Evolutionary conservation across 2,113 vertebrate genomes (phyloP).

Genomic region (Elachura formosa): DNA sequence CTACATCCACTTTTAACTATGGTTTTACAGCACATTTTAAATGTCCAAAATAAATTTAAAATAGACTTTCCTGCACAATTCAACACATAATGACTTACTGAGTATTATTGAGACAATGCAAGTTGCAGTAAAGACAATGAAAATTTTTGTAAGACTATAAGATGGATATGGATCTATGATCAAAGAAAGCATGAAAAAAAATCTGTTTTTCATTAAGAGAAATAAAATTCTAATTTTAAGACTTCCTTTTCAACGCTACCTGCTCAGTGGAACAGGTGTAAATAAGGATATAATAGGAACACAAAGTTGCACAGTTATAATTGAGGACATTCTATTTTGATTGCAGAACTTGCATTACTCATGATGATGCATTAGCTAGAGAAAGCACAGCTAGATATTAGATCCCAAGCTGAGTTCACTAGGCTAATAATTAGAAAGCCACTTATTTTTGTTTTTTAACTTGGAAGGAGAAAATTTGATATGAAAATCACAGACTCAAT

Average conservation of each 20-base stretch:
- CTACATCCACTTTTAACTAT: background rate
- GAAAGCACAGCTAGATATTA: slow-evolving; percentile 18
- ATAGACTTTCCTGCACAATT: background rate
- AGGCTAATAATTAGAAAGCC: slow-evolving; percentile 31
- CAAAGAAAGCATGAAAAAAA: background rate
- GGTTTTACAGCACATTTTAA: background rate
- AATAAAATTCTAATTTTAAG: background rate
- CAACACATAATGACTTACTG: background rate
- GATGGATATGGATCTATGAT: background rate
- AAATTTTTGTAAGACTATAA: background rate
- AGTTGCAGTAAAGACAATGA: background rate
- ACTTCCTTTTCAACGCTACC: background rate
- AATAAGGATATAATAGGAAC: background rate
- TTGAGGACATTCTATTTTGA: background rate
- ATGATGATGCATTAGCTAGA: background rate
- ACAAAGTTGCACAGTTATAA: background rate
- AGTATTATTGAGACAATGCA: background rate
- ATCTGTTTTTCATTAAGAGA: background rate
- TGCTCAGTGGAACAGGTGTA: background rate
- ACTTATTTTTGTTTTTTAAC: background rate
- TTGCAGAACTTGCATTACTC: background rate
- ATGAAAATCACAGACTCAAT: slow-evolving; percentile 21
- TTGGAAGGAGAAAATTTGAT: slow-evolving; percentile 12
- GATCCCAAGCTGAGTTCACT: slow-evolving; percentile 23
- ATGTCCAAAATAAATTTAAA: background rate